A percentile compares a stretch with the other conserved stretches of the same genome.
These are phyloP conservation scores for Monarcha castaneiventris DNA, from an alignment of 2,113 vertebrate genomes.

Conservation along the genomic window DNA sequence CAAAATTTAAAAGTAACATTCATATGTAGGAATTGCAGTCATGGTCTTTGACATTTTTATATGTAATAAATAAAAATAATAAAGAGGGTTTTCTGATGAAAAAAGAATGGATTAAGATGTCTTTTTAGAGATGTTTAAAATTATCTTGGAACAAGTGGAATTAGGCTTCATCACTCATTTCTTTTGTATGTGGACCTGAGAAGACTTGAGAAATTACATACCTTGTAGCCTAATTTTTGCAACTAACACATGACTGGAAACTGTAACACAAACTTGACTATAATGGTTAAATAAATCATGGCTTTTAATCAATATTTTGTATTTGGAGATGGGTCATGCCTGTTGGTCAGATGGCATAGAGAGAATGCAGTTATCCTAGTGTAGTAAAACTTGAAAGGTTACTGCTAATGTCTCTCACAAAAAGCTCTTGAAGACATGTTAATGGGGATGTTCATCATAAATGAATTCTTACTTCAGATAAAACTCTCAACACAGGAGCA, in stretches of 20 bases:
- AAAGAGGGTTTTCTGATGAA: not conserved
- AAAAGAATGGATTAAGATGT: not conserved
- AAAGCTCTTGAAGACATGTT: not conserved
- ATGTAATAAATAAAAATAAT: not conserved
- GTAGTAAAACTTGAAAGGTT: not conserved
- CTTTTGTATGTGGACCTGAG: not conserved
- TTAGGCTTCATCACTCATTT: not conserved
- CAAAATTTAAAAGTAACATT: not conserved
- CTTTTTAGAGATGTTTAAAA: not conserved
- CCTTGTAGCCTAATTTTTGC: not conserved
- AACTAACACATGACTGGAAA: not conserved
- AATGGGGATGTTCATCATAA: not conserved
- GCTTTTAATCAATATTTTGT: not conserved
- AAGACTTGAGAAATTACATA: not conserved
- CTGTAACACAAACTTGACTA: not conserved
- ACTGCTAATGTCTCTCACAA: not conserved
- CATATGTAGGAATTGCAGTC: not conserved
- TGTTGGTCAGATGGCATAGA: not conserved
- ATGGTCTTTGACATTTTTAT: not conserved
- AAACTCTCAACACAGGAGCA: not conserved
- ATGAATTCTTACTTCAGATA: not conserved
- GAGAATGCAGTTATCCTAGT: not conserved
- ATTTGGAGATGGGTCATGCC: not conserved
- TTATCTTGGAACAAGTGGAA: not conserved
- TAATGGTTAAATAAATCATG: not conserved